phyloP scores from a whole-genome alignment of 2,797 vertebrate species.

The Neostethus bicornis region DNA sequence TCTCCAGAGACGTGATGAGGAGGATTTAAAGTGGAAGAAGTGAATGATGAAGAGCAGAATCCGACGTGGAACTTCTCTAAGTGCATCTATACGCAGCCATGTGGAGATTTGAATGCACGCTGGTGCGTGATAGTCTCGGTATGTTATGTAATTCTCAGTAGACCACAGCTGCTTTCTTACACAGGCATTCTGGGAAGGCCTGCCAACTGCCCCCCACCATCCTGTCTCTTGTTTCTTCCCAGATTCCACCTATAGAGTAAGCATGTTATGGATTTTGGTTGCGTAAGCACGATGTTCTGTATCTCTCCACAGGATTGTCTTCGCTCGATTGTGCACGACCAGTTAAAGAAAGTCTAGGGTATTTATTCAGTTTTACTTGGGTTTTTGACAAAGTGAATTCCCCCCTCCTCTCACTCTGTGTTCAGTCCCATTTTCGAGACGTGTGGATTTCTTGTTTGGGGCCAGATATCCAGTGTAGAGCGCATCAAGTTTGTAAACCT shows the following conservation, averaged over 20 bases:
- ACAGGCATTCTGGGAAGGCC: slow-evolving; percentile 52
- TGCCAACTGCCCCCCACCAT: slow-evolving; percentile 51
- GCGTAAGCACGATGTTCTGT: slow-evolving; percentile 22
- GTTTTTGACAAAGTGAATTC: too few species aligned
- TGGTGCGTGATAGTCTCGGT: slow-evolving; percentile 37
- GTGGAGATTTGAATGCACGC: slow-evolving; percentile 13
- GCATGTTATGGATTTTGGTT: slow-evolving; percentile 61
- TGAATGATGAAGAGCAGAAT: neutral
- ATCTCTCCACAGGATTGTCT: slow-evolving; percentile 9
- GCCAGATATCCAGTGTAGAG: too few species aligned
- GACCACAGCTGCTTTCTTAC: slow-evolving; percentile 76
- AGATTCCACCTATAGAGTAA: slow-evolving; percentile 58
- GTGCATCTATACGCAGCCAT: slow-evolving; percentile 7
- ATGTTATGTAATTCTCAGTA: slow-evolving; percentile 78
- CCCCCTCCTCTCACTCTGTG: too few species aligned
- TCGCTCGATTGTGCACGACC: slow-evolving; percentile 1
- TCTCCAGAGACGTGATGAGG: neutral
- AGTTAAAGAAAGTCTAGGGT: neutral
- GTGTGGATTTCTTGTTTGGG: too few species aligned
- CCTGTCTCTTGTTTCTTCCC: slow-evolving; percentile 28
- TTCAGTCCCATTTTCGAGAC: too few species aligned
- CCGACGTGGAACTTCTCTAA: neutral
- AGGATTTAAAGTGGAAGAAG: neutral
- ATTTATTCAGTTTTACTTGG: too few species aligned
- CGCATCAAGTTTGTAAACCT: too few species aligned